Conservation (phyloP, 2,888 invertebrate species). For the Perdita meconis region DNA sequence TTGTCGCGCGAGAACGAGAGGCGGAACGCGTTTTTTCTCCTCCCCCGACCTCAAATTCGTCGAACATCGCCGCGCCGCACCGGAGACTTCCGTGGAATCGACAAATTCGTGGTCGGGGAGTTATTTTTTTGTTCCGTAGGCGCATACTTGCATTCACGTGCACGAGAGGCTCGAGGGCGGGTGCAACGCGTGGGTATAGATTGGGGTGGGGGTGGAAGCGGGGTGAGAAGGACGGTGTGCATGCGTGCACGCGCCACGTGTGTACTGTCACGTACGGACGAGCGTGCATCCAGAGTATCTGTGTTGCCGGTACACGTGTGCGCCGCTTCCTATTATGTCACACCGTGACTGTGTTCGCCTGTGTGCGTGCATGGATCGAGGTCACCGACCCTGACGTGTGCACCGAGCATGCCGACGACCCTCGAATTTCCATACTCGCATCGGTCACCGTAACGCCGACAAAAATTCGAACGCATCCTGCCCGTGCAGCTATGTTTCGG, state of each 20-base stretch:
- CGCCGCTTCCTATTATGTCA: conserved; percentile 62
- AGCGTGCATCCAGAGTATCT: conserved; percentile 3
- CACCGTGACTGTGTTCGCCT: conserved; percentile 21
- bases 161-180: conserved; percentile 12
- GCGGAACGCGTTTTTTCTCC: not conserved
- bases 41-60: not conserved
- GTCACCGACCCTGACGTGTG: conserved; percentile 82
- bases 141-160: not conserved
- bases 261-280: conserved; percentile 30
- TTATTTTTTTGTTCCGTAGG: not conserved
- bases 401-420: conserved; percentile 80
- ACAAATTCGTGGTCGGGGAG: not conserved
- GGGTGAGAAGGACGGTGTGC: not conserved
- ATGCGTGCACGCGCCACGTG: conserved; percentile 47
- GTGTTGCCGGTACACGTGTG: conserved; percentile 63
- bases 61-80: not conserved
- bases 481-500: not conserved
- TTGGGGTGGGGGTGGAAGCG: not conserved
- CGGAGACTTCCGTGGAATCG: not conserved
- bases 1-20: not conserved
- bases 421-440: conserved; percentile 59
- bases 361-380: conserved; percentile 62
- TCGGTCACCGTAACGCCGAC: conserved; percentile 5
- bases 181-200: conserved; percentile 26
- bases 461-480: conserved; percentile 49